Evolutionary conservation across 2,797 vertebrate genomes (phyloP), one percentile per base, ranked within the genome.

Genomic region (Coilia nasus): DNA sequence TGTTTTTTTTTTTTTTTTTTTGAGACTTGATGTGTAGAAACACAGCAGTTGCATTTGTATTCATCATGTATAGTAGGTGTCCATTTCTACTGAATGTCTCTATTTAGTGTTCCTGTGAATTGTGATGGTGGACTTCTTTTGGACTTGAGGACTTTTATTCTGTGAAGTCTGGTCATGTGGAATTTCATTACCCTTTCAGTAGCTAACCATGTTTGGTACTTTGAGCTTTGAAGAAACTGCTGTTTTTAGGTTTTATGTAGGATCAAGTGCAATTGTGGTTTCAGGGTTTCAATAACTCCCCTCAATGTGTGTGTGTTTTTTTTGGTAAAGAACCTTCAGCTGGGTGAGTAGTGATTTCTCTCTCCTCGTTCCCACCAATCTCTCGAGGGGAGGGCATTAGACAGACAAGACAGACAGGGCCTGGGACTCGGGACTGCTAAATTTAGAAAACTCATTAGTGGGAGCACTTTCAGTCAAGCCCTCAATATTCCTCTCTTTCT

Each of bases 391-490:
- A 19, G 17, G 19, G 71, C 71, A 78, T 41, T 78, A 44, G 50
- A 44, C 71, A 78, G 71, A 78, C 71, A 71, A 75, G 67, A 75
- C 71, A 78, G 71, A 78, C 71, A 41, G 67, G 15, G 31, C 31
- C 71, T 2, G 54, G 46, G 71, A 78, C 35, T 78, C 71, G 9
- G 67, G 6, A 21, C 50, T 35, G 71, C 71, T 78, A 78, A 78
- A 78, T 78, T 78, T 78, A 78, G 71, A 78, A 78, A 41, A 78
- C 35, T 78, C 71, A 78, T 78, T 78, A 78, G 71, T 78, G 41
- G 35, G 35, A 78, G 71, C 71, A 19, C 31, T 78, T 78, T 44
- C 71, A 78, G 44, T 78, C 71, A 41, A 41, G 67, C 28, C 67
- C 31, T 75, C 67, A 44, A 44, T 78, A 78, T 35, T 44, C 19